Evolutionary conservation across 2,888 invertebrate species (phyloP).

Genomic region (Acheta domesticus): DNA sequence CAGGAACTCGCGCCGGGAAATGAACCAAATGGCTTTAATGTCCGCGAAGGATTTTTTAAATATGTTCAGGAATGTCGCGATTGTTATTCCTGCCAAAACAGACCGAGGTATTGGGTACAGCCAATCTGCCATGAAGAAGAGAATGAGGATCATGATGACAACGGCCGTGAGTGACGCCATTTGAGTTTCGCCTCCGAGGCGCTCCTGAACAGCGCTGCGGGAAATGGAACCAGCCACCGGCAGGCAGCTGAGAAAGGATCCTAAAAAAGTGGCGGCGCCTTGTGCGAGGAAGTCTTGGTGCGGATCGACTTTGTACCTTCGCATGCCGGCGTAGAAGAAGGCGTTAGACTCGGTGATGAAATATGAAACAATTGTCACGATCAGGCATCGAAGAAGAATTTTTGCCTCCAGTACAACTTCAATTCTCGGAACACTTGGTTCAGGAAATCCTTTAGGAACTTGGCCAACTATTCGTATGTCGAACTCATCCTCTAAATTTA

Average conservation of each 20-base stretch:
- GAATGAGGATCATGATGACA: neutral
- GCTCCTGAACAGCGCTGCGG: conserved; percentile 3
- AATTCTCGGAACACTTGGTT: neutral
- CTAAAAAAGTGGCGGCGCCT: neutral
- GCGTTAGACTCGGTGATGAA: neutral
- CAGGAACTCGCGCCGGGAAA: neutral
- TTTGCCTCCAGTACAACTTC: neutral
- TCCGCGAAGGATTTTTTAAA: neutral
- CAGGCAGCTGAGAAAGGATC: neutral
- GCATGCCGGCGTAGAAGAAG: neutral
- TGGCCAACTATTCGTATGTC: conserved; percentile 3
- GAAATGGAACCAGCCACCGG: conserved; percentile 21
- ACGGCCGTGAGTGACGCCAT: neutral
- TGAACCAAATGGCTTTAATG: neutral
- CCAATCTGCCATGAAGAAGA: neutral
- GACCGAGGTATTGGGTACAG: neutral
- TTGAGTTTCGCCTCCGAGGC: conserved; percentile 26
- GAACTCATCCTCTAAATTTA: neutral
- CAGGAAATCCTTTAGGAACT: neutral
- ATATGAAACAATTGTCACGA: conserved; percentile 18
- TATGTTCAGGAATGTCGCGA: neutral
- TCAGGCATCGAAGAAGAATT: neutral
- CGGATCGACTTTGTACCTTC: conserved; percentile 18
- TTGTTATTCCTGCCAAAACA: conserved; percentile 22
- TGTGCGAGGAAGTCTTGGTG: conserved; percentile 26